Conservation (phyloP, 2,888 invertebrate genomes). For the Sarcophaga rosellei region DNA sequence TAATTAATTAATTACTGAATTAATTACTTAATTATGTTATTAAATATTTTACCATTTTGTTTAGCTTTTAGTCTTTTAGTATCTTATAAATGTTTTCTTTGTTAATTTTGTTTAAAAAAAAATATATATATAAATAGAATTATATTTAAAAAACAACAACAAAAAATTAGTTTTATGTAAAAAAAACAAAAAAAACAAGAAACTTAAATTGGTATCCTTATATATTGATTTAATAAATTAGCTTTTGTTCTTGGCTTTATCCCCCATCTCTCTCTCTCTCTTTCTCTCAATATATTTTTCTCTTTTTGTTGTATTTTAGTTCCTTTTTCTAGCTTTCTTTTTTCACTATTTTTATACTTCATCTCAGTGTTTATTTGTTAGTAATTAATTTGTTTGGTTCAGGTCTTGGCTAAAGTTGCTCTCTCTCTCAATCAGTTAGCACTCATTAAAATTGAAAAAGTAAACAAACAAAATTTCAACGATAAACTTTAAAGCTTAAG, state of each 20-base stretch:
- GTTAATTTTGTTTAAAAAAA: constrained; percentile 64
- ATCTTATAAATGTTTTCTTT: constrained; percentile 66
- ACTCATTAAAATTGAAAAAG: too few relatives aligned
- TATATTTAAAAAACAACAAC: constrained; percentile 63
- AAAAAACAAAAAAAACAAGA: constrained; percentile 66
- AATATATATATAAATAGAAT: constrained; percentile 16
- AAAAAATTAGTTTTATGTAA: constrained; percentile 61
- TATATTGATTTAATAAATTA: constrained; percentile 58
- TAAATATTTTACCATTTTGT: constrained; percentile 63
- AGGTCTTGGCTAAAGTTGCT: constrained; percentile 48
- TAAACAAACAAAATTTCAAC: too few relatives aligned
- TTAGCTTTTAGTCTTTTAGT: constrained; percentile 58
- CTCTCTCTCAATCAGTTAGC: too few relatives aligned
- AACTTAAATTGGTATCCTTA: constrained; percentile 63
- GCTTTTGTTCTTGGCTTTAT: constrained; percentile 34
- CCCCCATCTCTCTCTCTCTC: constrained; percentile 19
- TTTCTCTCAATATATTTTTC: constrained; percentile 1
- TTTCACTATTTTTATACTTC: not conserved
- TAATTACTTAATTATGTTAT: constrained; percentile 58
- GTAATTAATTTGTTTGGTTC: constrained; percentile 42
- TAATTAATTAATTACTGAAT: constrained; percentile 32
- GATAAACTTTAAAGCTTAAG: constrained; percentile 6
- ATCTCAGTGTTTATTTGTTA: too few relatives aligned
- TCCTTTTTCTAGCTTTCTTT: constrained; percentile 15
- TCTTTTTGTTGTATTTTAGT: not conserved